Evolutionary conservation across 2,888 invertebrate genomes (phyloP).

Genomic region (Macrosoma leucophasiata): DNA sequence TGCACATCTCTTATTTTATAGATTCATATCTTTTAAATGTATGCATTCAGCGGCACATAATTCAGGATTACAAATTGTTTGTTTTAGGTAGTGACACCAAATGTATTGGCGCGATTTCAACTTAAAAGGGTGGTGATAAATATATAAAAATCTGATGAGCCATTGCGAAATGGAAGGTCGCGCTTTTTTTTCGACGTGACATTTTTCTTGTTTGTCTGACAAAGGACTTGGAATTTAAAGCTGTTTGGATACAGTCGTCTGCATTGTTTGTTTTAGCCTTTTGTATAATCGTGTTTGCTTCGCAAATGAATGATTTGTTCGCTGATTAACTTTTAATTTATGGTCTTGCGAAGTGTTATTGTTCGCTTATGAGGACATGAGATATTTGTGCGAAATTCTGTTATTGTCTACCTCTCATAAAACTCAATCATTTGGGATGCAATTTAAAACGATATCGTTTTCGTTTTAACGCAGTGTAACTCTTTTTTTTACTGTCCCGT

Average conservation of each 20-base stretch:
- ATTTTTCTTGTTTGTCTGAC: slow-evolving; percentile 57
- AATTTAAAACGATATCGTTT: too few species aligned
- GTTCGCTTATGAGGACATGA: slow-evolving; percentile 20
- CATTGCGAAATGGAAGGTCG: slow-evolving; percentile 51
- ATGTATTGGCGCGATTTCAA: slow-evolving; percentile 70
- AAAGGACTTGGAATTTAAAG: slow-evolving; percentile 52
- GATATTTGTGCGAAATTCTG: too few species aligned
- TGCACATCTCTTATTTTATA: slow-evolving; percentile 56
- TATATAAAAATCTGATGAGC: slow-evolving; percentile 59
- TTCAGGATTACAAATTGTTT: slow-evolving; percentile 76
- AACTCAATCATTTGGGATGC: too few species aligned
- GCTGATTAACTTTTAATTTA: slow-evolving; percentile 43
- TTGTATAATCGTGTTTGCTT: slow-evolving; percentile 39
- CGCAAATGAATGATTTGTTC: slow-evolving; percentile 58
- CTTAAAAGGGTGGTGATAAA: slow-evolving; percentile 71
- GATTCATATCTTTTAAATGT: slow-evolving; percentile 74
- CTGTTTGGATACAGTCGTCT: slow-evolving; percentile 47
- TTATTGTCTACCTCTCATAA: too few species aligned
- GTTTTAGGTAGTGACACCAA: slow-evolving; percentile 70
- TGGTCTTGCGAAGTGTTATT: slow-evolving; percentile 29
- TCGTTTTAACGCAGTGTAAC: too few species aligned
- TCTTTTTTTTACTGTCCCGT: too few species aligned
- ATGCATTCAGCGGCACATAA: slow-evolving; percentile 74
- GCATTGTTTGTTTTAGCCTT: slow-evolving; percentile 48
- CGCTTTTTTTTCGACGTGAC: slow-evolving; percentile 36